Evolutionary conservation across 2,113 vertebrate species (phyloP).

Genomic region (Percina caprodes): DNA sequence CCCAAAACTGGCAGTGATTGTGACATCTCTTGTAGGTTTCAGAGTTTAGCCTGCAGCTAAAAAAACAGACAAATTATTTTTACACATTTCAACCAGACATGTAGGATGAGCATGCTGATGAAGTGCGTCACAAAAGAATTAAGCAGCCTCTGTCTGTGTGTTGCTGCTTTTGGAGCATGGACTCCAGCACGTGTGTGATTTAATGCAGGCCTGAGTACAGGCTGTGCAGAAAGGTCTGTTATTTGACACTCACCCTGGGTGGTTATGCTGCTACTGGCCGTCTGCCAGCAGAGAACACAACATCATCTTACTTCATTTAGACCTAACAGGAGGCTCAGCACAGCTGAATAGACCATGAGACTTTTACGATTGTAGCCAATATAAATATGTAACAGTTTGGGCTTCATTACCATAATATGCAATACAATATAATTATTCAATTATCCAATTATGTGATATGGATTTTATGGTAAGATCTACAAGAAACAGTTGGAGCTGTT

Average conservation of each 20-base stretch:
- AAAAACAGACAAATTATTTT: neutral
- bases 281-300: conserved; percentile 48
- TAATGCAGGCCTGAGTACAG: conserved; percentile 35
- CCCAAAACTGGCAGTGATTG: neutral
- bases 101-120: neutral
- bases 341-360: conserved; percentile 6
- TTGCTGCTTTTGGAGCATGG: conserved; percentile 18
- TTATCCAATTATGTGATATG: too few species aligned
- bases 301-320: conserved; percentile 36
- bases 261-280: conserved; percentile 17
- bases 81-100: neutral
- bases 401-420: neutral
- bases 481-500: too few species aligned
- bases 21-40: neutral
- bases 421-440: neutral
- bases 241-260: conserved; percentile 44
- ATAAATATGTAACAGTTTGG: neutral
- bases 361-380: neutral
- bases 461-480: too few species aligned
- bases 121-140: neutral
- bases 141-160: neutral
- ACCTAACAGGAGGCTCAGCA: conserved; percentile 12
- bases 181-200: conserved; percentile 35
- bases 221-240: conserved; percentile 49
- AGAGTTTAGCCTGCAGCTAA: neutral